These are phyloP conservation scores for Crypturellus undulatus DNA, from an alignment of 2,113 vertebrate genomes.

Conservation along the genomic window DNA sequence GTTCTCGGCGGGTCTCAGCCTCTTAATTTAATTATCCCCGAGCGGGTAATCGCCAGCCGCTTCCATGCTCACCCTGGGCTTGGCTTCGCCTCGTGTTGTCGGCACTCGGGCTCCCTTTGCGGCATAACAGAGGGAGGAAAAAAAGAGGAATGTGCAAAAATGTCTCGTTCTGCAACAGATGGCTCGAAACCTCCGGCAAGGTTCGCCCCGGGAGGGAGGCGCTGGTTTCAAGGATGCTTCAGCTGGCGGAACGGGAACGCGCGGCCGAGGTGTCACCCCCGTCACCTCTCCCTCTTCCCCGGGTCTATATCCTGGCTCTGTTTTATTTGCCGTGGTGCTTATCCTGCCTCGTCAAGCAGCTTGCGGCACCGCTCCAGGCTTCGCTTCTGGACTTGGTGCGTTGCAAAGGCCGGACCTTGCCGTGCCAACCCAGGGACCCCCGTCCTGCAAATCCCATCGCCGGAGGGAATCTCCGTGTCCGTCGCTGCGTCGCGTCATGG, in stretches of 20 bases:
- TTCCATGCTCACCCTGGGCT: not conserved
- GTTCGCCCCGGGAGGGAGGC: not conserved
- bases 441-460: not conserved
- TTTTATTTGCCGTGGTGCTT: not conserved
- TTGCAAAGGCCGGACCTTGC: too few species aligned
- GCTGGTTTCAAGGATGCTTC: conserved; percentile 1
- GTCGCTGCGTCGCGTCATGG: not conserved
- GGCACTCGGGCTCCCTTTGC: not conserved
- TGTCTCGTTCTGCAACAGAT: conserved; percentile 6
- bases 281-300: too few species aligned
- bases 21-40: not conserved
- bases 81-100: not conserved
- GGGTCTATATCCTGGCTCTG: not conserved
- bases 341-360: not conserved
- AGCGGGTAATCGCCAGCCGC: not conserved
- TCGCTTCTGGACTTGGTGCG: not conserved
- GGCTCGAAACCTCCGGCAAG: not conserved
- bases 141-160: not conserved
- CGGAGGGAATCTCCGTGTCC: not conserved
- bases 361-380: not conserved
- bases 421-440: too few species aligned
- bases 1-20: not conserved
- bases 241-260: not conserved
- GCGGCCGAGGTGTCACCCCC: too few species aligned
- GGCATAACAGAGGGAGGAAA: not conserved